These are phyloP conservation scores for Anoplius nigerrimus DNA, from an alignment of 2,888 invertebrate genomes.

Conservation along the genomic window DNA sequence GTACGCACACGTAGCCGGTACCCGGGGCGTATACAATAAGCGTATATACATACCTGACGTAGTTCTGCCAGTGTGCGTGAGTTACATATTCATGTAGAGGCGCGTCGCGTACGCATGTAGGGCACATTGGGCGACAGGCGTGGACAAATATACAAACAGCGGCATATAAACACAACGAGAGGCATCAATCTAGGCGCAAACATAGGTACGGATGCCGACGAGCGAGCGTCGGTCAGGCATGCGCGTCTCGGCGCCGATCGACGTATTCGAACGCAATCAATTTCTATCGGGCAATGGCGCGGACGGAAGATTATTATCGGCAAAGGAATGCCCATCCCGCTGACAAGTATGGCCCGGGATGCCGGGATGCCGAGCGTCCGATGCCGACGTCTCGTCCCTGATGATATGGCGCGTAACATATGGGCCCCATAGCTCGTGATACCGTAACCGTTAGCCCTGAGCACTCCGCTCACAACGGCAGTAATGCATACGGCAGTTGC, in stretches of 20 bases:
- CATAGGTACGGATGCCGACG: constrained; percentile 1
- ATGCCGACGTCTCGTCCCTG: constrained; percentile 17
- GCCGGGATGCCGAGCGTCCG: background rate
- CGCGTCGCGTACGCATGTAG: too few relatives aligned
- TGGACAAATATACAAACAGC: too few relatives aligned
- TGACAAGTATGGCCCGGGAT: constrained; percentile 8
- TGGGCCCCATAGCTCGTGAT: constrained; percentile 39
- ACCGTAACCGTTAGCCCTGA: constrained; percentile 11
- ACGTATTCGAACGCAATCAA: constrained; percentile 49
- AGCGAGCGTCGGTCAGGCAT: background rate
- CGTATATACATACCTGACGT: too few relatives aligned
- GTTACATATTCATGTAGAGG: too few relatives aligned
- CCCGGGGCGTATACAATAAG: too few relatives aligned
- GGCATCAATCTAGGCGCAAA: background rate
- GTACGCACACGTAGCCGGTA: too few relatives aligned
- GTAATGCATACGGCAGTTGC: constrained; percentile 36
- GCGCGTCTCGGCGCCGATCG: constrained; percentile 8
- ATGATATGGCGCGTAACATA: constrained; percentile 50
- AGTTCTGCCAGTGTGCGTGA: too few relatives aligned
- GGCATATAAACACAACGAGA: too few relatives aligned
- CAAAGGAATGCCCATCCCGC: constrained; percentile 42
- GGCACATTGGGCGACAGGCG: too few relatives aligned
- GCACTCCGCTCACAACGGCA: constrained; percentile 14
- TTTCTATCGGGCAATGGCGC: constrained; percentile 56
- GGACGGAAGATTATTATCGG: constrained; percentile 56